A percentile compares a stretch with the other conserved stretches of the same genome.
These are phyloP conservation scores for Enteromius thamalakanensis DNA, from an alignment of 2,797 vertebrate species.

Conservation along the genomic window DNA sequence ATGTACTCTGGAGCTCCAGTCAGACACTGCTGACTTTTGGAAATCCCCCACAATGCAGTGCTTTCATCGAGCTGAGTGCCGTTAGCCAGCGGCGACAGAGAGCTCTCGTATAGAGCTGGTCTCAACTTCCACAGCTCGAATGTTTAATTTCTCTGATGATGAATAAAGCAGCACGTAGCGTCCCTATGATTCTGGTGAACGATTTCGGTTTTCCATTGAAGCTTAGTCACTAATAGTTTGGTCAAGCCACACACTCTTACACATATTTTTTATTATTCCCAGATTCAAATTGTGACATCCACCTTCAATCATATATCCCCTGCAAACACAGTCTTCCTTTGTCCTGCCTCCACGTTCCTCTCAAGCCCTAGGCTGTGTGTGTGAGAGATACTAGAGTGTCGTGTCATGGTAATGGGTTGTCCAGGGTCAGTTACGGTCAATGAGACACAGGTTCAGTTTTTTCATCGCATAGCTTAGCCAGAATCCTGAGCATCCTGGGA, in stretches of 20 bases:
- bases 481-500: conserved; percentile 37
- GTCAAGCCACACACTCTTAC: not conserved
- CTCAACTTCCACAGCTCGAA: conserved; percentile 20
- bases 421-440: conserved; percentile 73
- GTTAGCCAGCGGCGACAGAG: conserved; percentile 61
- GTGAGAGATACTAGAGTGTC: conserved; percentile 13
- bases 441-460: conserved; percentile 64
- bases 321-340: conserved; percentile 23
- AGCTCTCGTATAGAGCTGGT: conserved; percentile 58
- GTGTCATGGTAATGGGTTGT: conserved; percentile 61
- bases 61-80: conserved; percentile 67
- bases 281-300: conserved; percentile 40
- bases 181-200: not conserved
- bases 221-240: not conserved
- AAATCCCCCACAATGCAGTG: conserved; percentile 73
- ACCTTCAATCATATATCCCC: conserved; percentile 26
- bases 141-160: not conserved
- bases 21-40: conserved; percentile 69
- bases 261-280: conserved; percentile 24
- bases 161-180: not conserved
- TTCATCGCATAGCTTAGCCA: not conserved
- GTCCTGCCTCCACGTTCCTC: not conserved
- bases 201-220: conserved; percentile 13
- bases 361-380: conserved; percentile 16
- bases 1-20: conserved; percentile 56